Percentiles rank a stretch among this genome's conserved stretches.
These are phyloP conservation scores for Petrolisthes manimaculis DNA, from an alignment of 2,888 invertebrate genomes.

Conservation along the genomic window DNA sequence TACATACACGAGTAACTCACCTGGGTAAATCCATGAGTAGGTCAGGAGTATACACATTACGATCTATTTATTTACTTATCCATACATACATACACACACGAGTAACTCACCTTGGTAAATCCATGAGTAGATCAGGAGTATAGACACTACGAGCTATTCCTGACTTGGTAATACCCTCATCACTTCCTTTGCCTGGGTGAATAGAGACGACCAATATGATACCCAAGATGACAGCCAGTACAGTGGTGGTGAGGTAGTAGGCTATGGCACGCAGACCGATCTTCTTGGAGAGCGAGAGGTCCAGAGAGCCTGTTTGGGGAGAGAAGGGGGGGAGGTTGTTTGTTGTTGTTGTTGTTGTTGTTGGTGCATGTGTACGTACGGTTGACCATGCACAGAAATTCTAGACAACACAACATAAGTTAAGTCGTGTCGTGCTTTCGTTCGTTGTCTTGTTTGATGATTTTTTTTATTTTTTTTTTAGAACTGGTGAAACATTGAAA, in stretches of 20 bases:
- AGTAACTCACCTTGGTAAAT: slow-evolving; percentile 82
- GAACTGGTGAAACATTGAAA: too few species aligned
- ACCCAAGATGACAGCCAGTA: slow-evolving; percentile 89
- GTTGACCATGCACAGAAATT: too few species aligned
- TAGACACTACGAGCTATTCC: slow-evolving; percentile 75
- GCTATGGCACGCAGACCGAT: slow-evolving; percentile 87
- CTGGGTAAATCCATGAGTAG: slow-evolving; percentile 92
- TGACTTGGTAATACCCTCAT: slow-evolving; percentile 66
- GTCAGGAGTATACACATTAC: slow-evolving; percentile 85
- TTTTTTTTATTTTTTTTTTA: too few species aligned
- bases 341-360: too few species aligned
- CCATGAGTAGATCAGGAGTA: slow-evolving; percentile 91
- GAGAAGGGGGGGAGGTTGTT: too few species aligned
- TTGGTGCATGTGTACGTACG: too few species aligned
- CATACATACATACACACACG: neutral
- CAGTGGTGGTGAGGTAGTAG: slow-evolving; percentile 92
- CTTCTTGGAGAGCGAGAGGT: slow-evolving; percentile 89
- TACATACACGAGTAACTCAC: slow-evolving; percentile 71
- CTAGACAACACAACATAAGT: too few species aligned
- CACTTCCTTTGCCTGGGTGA: slow-evolving; percentile 77
- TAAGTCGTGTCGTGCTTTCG: too few species aligned
- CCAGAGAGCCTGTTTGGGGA: slow-evolving; percentile 78
- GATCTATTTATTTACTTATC: too few species aligned
- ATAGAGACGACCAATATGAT: slow-evolving; percentile 91
- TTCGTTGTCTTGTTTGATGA: too few species aligned